phyloP scores from a whole-genome alignment of 2,888 invertebrate genomes.

The Chouioia cunea region DNA sequence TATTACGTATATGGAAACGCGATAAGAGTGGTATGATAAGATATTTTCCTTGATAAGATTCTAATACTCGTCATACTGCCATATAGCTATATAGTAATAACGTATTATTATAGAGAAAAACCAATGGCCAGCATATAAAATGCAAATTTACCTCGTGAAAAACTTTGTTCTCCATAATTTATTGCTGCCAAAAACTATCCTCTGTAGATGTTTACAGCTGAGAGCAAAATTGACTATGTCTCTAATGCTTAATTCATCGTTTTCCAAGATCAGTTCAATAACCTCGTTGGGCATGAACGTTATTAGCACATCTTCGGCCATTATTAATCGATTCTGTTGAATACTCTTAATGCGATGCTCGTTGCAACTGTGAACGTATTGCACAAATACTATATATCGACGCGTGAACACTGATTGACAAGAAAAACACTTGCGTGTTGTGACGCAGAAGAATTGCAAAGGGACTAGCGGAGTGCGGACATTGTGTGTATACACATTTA shows the following conservation, averaged over 20 bases:
- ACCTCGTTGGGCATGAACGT: slow-evolving; percentile 60
- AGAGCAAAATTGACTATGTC: slow-evolving; percentile 71
- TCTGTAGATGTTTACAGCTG: slow-evolving; percentile 71
- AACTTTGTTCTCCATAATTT: slow-evolving; percentile 70
- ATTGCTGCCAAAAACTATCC: slow-evolving; percentile 68
- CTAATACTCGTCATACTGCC: too few relatives aligned
- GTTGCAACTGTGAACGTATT: background rate
- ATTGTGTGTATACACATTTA: background rate
- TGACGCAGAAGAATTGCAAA: background rate
- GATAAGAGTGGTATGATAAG: background rate
- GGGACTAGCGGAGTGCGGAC: background rate
- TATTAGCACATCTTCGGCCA: slow-evolving; percentile 41
- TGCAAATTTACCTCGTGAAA: slow-evolving; percentile 64
- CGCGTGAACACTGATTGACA: too few relatives aligned
- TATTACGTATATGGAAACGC: slow-evolving; percentile 14
- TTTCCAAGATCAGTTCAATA: slow-evolving; percentile 60
- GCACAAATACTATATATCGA: too few relatives aligned
- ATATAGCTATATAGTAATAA: too few relatives aligned
- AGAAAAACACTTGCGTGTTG: too few relatives aligned
- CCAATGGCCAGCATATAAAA: background rate
- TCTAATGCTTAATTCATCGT: slow-evolving; percentile 52
- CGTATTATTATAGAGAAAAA: too few relatives aligned
- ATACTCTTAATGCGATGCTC: background rate
- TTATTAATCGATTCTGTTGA: background rate
- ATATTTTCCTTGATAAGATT: background rate